phyloP scores from a whole-genome alignment of 2,888 invertebrate species.

The Carpatolechia fugitivella region DNA sequence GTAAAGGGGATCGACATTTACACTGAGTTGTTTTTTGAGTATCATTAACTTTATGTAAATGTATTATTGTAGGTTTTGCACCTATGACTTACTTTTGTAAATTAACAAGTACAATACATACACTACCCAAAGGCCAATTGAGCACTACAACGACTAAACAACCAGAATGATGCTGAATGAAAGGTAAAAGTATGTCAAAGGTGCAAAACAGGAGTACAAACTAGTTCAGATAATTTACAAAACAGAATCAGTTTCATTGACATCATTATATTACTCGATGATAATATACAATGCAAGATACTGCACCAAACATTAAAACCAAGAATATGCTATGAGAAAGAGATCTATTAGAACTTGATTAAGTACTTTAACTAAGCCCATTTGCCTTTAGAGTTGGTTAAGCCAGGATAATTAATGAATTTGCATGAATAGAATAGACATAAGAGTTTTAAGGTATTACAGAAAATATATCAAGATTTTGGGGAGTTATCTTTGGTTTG shows the following conservation, averaged over 20 bases:
- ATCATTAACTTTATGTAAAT: constrained; percentile 38
- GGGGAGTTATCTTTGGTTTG: constrained; percentile 41
- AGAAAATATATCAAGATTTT: constrained; percentile 35
- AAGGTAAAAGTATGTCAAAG: constrained; percentile 49
- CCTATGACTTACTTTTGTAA: constrained; percentile 52
- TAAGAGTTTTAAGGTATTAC: constrained; percentile 37
- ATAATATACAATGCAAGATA: constrained; percentile 76
- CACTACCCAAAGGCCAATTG: constrained; percentile 14
- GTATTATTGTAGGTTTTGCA: constrained; percentile 24
- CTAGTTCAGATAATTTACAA: constrained; percentile 46
- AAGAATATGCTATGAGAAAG: constrained; percentile 68
- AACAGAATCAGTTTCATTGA: constrained; percentile 49
- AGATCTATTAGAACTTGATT: constrained; percentile 56
- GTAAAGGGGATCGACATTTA: constrained; percentile 54
- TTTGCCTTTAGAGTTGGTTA: constrained; percentile 65
- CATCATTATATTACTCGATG: constrained; percentile 67
- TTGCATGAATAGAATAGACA: constrained; percentile 43
- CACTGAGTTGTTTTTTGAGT: constrained; percentile 78
- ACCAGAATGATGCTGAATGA: constrained; percentile 9
- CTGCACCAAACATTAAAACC: constrained; percentile 77
- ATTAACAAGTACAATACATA: constrained; percentile 12
- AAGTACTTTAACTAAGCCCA: constrained; percentile 65
- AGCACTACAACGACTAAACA: constrained; percentile 14
- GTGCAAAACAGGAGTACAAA: constrained; percentile 40
- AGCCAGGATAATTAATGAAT: constrained; percentile 48